These are phyloP conservation scores for Cyrtonyx montezumae DNA, from an alignment of 2,113 vertebrate genomes.

Conservation along the genomic window DNA sequence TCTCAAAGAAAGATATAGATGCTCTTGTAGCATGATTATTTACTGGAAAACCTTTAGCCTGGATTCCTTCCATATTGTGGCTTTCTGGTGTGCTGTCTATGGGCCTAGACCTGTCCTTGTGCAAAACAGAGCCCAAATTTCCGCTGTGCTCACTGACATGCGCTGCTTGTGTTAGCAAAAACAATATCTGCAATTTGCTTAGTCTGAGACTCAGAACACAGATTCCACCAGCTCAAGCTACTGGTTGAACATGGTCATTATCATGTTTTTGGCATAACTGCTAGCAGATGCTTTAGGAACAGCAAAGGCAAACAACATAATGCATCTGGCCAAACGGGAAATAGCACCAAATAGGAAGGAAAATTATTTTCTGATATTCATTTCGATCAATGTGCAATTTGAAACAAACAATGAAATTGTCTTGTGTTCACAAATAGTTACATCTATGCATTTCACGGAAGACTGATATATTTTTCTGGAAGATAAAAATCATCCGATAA, in stretches of 20 bases:
- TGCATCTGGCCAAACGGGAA: not conserved
- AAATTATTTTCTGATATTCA: not conserved
- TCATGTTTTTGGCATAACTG: constrained; percentile 43
- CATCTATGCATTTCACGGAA: accelerated
- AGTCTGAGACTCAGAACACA: not conserved
- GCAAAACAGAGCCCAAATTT: not conserved
- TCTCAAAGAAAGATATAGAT: constrained; percentile 9
- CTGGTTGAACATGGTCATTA: not conserved
- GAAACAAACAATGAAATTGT: not conserved
- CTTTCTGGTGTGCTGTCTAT: not conserved
- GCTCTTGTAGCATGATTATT: not conserved
- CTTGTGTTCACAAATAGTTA: not conserved
- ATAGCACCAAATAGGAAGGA: not conserved
- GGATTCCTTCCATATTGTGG: constrained; percentile 8
- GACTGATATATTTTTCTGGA: not conserved
- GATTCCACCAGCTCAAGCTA: constrained; percentile 15
- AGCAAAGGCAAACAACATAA: not conserved
- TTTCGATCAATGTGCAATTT: not conserved
- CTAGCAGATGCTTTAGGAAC: constrained; percentile 34
- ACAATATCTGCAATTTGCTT: not conserved
- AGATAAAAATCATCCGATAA: not conserved
- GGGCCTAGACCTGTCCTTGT: not conserved
- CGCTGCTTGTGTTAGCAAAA: not conserved
- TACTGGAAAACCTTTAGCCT: constrained; percentile 15
- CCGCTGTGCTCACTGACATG: not conserved